Conservation (phyloP, 1,140 invertebrate genomes). For the Cydia fagiglandana region DNA sequence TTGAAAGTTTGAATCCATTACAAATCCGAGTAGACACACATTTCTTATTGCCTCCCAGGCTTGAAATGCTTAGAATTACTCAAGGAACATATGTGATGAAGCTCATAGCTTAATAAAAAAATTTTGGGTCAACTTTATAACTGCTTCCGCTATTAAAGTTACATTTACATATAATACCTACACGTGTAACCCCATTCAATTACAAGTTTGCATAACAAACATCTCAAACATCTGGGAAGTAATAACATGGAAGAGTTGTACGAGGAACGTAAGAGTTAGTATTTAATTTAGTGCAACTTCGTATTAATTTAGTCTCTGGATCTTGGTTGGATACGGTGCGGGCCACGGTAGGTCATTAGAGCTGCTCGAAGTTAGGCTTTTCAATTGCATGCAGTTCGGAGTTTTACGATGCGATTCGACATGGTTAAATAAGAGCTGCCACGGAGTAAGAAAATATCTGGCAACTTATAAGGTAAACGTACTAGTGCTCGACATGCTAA, state of each 20-base stretch:
- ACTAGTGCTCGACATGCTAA: no score
- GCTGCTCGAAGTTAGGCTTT: background rate
- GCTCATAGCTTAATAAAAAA: no score
- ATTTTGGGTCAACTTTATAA: no score
- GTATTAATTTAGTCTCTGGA: constrained; percentile 23
- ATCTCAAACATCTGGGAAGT: constrained; percentile 19
- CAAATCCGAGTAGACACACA: no score
- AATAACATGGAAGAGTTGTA: constrained; percentile 18
- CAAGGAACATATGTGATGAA: no score
- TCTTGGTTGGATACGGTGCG: constrained; percentile 3
- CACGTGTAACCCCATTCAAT: constrained; percentile 6
- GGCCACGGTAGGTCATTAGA: background rate
- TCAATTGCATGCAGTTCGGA: constrained; percentile 4
- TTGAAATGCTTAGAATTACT: no score
- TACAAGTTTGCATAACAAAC: constrained; percentile 27
- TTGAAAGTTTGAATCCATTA: no score
- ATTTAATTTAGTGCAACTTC: constrained; percentile 30
- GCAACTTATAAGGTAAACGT: no score
- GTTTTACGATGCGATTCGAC: background rate
- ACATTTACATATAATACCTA: background rate
- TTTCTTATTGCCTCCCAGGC: no score
- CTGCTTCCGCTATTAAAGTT: no score
- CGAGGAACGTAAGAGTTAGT: constrained; percentile 28
- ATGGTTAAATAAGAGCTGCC: background rate
- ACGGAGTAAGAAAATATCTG: background rate